A percentile compares a stretch with the other conserved stretches of the same genome.
phyloP scores from a whole-genome alignment of 1,140 invertebrate genomes.

The Hypsibius dujardini region DNA sequence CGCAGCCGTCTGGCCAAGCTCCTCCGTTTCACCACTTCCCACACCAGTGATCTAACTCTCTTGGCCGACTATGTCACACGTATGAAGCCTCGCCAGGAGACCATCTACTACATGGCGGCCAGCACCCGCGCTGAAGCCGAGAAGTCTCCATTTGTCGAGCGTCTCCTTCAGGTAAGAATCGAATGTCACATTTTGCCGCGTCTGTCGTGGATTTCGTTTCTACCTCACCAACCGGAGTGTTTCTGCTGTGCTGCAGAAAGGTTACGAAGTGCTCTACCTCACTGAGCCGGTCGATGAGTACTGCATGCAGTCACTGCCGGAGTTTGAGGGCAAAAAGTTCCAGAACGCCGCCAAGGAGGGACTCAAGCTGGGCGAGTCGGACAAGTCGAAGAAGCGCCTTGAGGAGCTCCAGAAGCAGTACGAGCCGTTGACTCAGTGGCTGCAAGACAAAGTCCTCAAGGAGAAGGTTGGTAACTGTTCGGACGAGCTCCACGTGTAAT shows the following conservation, averaged over 20 bases:
- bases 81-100: conserved; percentile 92
- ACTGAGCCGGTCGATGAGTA: conserved; percentile 97
- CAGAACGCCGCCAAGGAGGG: conserved; percentile 99
- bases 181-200: too few relatives aligned
- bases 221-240: too few relatives aligned
- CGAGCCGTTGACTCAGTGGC: conserved; percentile 78
- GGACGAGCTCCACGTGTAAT: background rate
- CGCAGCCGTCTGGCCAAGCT: conserved; percentile 83
- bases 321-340: conserved; percentile 98
- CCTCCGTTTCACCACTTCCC: conserved; percentile 72
- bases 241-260: conserved; percentile 78
- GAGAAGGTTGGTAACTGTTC: conserved; percentile 43
- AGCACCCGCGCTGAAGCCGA: conserved; percentile 65
- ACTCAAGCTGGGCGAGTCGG: conserved; percentile 64
- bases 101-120: conserved; percentile 93
- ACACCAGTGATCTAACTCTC: conserved; percentile 48
- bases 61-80: conserved; percentile 75
- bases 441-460: conserved; percentile 65
- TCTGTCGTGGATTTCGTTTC: too few relatives aligned
- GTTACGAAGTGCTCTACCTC: conserved; percentile 87
- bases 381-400: conserved; percentile 59
- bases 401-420: conserved; percentile 61
- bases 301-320: conserved; percentile 83
- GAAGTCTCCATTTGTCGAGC: conserved; percentile 85
- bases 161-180: too few relatives aligned